Percentiles rank a stretch among this genome's conserved stretches.
Conservation (phyloP, 2,797 vertebrate genomes). For the Megaceryle alcyon region DNA sequence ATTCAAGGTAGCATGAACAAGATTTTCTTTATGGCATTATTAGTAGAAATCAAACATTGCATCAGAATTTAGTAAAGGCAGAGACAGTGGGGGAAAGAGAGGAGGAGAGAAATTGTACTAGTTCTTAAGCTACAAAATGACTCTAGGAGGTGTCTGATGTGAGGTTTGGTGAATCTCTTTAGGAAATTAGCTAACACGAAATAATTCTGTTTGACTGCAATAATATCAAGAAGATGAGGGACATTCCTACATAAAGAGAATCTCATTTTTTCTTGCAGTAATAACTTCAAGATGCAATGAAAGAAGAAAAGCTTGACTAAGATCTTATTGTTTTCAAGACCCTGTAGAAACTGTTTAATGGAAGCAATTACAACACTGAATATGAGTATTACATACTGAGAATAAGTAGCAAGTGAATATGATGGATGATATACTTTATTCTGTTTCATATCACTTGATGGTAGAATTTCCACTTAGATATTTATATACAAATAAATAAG, state of each 20-base stretch:
- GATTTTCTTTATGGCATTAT: not conserved
- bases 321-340: slow-evolving; percentile 57
- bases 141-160: slow-evolving; percentile 6
- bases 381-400: slow-evolving; percentile 25
- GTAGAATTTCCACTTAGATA: slow-evolving; percentile 41
- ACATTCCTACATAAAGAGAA: slow-evolving; percentile 41
- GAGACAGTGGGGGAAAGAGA: not conserved
- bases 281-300: slow-evolving; percentile 60
- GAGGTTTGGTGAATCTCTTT: slow-evolving; percentile 37
- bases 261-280: slow-evolving; percentile 49
- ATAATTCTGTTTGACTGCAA: slow-evolving; percentile 61
- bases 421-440: slow-evolving; percentile 42
- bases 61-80: not conserved
- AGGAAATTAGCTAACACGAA: slow-evolving; percentile 56
- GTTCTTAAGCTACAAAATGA: slow-evolving; percentile 2
- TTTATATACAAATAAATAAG: slow-evolving; percentile 59
- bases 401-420: slow-evolving; percentile 61
- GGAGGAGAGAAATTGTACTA: not conserved
- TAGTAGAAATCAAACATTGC: not conserved
- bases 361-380: slow-evolving; percentile 55
- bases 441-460: slow-evolving; percentile 15
- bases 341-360: slow-evolving; percentile 54
- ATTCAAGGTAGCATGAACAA: not conserved
- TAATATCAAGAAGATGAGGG: slow-evolving; percentile 61
- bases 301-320: slow-evolving; percentile 58